Evolutionary conservation across 2,888 invertebrate genomes (phyloP).

Genomic region (Tridacna crocea): DNA sequence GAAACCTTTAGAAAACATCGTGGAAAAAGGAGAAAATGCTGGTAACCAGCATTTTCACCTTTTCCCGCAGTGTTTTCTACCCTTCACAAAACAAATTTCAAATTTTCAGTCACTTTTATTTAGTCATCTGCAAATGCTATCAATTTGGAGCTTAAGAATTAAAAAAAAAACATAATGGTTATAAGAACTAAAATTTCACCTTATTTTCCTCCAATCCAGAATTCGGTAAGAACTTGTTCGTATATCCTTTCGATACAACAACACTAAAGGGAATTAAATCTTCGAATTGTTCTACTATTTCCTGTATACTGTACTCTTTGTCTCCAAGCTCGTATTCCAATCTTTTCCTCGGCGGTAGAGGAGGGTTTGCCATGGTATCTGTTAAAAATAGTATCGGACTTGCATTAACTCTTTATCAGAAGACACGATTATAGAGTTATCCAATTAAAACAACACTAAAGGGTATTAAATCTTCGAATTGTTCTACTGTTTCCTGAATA

Average conservation of each 20-base stretch:
- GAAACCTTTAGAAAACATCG: too few relatives aligned
- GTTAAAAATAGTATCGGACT: too few relatives aligned
- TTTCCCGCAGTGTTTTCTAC: too few relatives aligned
- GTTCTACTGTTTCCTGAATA: not conserved
- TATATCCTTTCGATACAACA: slow-evolving; percentile 7
- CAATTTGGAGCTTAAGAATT: too few relatives aligned
- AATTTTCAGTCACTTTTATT: too few relatives aligned
- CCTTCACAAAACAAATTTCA: too few relatives aligned
- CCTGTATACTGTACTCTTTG: not conserved
- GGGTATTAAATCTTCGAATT: not conserved
- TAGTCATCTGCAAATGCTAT: too few relatives aligned
- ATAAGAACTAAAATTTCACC: not conserved
- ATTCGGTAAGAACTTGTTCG: not conserved
- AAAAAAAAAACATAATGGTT: too few relatives aligned
- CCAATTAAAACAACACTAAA: not conserved
- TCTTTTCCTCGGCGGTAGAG: slow-evolving; percentile 7
- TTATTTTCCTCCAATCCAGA: slow-evolving; percentile 11
- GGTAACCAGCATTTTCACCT: too few relatives aligned
- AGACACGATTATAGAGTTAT: too few relatives aligned
- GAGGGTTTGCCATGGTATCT: not conserved
- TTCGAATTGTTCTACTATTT: not conserved
- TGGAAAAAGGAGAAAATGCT: too few relatives aligned
- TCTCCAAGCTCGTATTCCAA: not conserved
- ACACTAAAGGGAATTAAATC: slow-evolving; percentile 13
- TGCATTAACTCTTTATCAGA: too few relatives aligned